Base-by-base conservation (phyloP, 2,797 vertebrate species). In the Phalanger gymnotis region DNA sequence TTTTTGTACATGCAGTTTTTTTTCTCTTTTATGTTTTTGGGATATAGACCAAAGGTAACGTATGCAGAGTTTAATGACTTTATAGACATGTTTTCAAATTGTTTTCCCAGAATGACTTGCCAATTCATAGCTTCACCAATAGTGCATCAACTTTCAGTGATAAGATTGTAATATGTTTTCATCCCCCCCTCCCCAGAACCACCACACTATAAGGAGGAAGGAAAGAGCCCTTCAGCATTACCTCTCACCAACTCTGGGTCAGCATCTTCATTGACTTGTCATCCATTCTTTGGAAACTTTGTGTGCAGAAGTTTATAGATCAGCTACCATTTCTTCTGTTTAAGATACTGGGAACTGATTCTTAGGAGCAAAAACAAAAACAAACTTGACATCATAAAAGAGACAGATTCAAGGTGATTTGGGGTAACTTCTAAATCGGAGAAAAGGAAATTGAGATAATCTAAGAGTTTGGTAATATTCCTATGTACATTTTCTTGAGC, bases 281-380 rank as follows among this genome's bases (percentile, higher is more conserved):
- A 73, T 34, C 27, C 81, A 55, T 51, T 89, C 22, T 3, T 93
- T 31, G 6, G 92, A 87, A 93, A 95, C 31, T 54, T 66, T 93
- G 53, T 54, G 56, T 93, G 53, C 6, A 54, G 91, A 91, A n/a
- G 2, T 66, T 55, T 93, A 51, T 96, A 57, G 73, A 28, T 92
- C 91, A 52, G 47, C 73, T 54, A 95, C 25, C 52, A 22, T n/a
- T 28, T 93, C 92, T 66, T 81, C 92, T 93, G 3, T 92, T 94
- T 40, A 40, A 30, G 53, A 30, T 92, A 57, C 53, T 57, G 28
- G 40, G 61, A 93, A 89, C 54, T 90, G 51, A 53, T 54, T 57
- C 57, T n/a, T 56, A 34, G 54, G 94, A 40, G 27, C 7, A 28
- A 93, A 97, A 95, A 47, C 13, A 95, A 51, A 30, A 10, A 19